Conservation (phyloP, 2,888 invertebrate genomes). For the Rhamnusium bicolor region DNA sequence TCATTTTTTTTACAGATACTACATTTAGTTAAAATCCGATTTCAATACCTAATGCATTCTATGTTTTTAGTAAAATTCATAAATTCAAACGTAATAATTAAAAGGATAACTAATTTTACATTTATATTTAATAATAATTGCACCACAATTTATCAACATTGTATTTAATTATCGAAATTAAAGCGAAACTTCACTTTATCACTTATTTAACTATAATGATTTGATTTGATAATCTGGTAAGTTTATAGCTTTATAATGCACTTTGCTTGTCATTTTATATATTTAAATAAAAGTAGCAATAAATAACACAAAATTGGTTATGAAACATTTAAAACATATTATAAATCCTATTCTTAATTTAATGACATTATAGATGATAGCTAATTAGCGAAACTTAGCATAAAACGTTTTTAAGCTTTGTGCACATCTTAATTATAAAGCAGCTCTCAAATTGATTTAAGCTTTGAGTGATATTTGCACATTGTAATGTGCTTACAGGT, state of each 20-base stretch:
- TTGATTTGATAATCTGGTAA: too few relatives aligned
- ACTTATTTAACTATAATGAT: slow-evolving; percentile 20
- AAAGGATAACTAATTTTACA: too few relatives aligned
- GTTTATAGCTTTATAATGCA: slow-evolving; percentile 30
- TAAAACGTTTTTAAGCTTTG: background rate
- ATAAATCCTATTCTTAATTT: background rate
- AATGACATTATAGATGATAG: background rate
- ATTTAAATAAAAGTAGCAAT: slow-evolving; percentile 6
- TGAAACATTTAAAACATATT: slow-evolving; percentile 1
- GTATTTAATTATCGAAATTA: slow-evolving; percentile 25
- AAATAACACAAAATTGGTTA: slow-evolving; percentile 11
- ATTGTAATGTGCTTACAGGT: too few relatives aligned
- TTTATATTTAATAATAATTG: background rate
- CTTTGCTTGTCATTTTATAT: slow-evolving; percentile 23
- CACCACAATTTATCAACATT: background rate
- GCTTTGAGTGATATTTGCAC: too few relatives aligned
- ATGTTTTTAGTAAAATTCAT: too few relatives aligned
- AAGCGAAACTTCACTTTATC: slow-evolving; percentile 22
- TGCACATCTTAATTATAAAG: background rate
- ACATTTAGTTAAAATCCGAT: too few relatives aligned
- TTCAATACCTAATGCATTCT: too few relatives aligned
- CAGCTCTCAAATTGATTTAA: background rate
- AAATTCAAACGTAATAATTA: too few relatives aligned
- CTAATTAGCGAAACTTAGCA: background rate
- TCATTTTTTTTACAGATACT: too few relatives aligned